A percentile compares a stretch with the other conserved stretches of the same genome.
Evolutionary conservation across 2,797 vertebrate species (phyloP).

Genomic region (Meriones psammophilus): DNA sequence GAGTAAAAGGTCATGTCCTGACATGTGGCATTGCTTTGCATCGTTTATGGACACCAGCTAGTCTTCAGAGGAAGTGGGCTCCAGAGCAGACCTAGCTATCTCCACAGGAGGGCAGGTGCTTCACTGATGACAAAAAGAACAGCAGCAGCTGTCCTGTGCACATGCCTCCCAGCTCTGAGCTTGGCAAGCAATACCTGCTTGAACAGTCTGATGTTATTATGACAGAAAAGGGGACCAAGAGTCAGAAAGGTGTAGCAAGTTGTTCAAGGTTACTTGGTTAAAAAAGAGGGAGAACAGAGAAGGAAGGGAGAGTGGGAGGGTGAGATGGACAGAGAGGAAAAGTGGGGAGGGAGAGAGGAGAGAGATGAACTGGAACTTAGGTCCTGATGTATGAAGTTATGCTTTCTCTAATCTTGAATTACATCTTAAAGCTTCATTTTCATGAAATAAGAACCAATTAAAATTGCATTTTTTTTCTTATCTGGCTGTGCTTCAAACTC

Average conservation of each 20-base stretch:
- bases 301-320: accelerated
- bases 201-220: background rate
- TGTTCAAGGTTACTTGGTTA: background rate
- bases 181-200: background rate
- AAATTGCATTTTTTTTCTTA: slow-evolving; percentile 62
- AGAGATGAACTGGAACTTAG: background rate
- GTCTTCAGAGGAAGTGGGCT: background rate
- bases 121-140: background rate
- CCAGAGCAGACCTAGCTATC: background rate
- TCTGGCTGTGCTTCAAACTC: slow-evolving; percentile 69
- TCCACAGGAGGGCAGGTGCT: background rate
- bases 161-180: background rate
- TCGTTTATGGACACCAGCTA: background rate
- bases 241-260: background rate
- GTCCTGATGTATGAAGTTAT: background rate
- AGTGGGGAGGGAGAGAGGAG: too few relatives aligned
- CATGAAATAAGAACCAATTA: slow-evolving; percentile 46
- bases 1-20: background rate
- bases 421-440: slow-evolving; percentile 52
- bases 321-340: accelerated
- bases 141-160: background rate
- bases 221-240: background rate
- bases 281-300: background rate
- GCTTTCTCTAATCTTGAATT: background rate
- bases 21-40: background rate